Conservation (phyloP, 37 sponge, comb jelly and placozoan genomes). For the Crambe crambe region DNA sequence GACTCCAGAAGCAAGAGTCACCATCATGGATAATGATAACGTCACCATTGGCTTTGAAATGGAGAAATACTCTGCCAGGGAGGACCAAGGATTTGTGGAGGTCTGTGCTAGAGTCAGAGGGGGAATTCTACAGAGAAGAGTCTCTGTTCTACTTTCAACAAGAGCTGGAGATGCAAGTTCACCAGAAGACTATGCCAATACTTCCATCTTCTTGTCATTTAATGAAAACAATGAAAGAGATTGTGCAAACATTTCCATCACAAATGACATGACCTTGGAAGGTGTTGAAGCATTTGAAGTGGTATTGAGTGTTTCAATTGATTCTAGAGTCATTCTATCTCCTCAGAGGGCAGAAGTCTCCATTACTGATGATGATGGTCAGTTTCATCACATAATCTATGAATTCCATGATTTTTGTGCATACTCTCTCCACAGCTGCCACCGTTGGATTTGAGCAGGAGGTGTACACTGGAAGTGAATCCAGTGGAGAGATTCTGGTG, state of each 20-base stretch:
- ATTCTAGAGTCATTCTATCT: too few species aligned
- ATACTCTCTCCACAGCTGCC: too few species aligned
- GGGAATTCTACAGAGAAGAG: neutral
- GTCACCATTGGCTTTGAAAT: slow-evolving; percentile 18
- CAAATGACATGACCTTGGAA: neutral
- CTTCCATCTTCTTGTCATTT: neutral
- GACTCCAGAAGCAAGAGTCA: neutral
- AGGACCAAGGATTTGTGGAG: neutral
- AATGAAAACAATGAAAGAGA: neutral
- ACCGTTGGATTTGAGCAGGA: too few species aligned
- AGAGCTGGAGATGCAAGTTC: neutral
- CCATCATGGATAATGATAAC: neutral
- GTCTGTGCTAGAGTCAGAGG: neutral
- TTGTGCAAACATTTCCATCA: neutral
- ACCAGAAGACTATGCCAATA: neutral
- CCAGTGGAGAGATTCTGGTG: too few species aligned
- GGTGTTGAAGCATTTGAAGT: neutral
- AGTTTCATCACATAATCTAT: too few species aligned
- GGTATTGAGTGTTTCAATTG: too few species aligned
- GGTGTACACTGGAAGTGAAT: too few species aligned
- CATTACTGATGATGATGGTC: too few species aligned
- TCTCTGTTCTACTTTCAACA: neutral
- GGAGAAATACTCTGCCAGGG: neutral
- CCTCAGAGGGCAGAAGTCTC: too few species aligned
- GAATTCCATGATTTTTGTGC: too few species aligned